Conservation (phyloP, 2,888 invertebrate species). For the Crocallis elinguaria region DNA sequence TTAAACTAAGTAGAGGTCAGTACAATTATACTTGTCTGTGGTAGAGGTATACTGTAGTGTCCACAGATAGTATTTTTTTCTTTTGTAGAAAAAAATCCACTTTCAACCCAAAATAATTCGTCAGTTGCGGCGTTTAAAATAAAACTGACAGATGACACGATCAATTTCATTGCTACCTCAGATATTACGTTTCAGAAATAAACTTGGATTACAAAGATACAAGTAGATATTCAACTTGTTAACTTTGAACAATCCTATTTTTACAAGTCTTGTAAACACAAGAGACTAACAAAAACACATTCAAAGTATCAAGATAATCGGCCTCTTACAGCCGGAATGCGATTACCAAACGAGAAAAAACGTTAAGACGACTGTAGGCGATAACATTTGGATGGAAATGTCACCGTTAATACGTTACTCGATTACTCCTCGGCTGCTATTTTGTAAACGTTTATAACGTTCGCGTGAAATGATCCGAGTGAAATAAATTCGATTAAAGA, state of each 20-base stretch:
- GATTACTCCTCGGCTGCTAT: conserved; percentile 13
- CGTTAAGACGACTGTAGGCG: conserved; percentile 21
- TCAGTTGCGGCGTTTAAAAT: too few species aligned
- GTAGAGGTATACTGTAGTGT: too few species aligned
- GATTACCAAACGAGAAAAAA: conserved; percentile 26
- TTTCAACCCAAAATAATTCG: too few species aligned
- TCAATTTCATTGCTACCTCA: too few species aligned
- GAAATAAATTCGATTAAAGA: conserved; percentile 17
- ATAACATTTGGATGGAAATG: conserved; percentile 28
- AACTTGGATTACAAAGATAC: background rate
- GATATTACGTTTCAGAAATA: too few species aligned
- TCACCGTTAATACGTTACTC: conserved; percentile 21
- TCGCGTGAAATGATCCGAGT: conserved; percentile 18
- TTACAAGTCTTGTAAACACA: conserved; percentile 8
- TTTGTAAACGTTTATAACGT: conserved; percentile 24
- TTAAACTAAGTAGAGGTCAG: too few species aligned
- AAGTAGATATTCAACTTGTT: background rate
- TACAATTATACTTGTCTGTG: too few species aligned
- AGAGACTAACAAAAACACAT: conserved; percentile 9
- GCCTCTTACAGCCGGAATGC: conserved; percentile 12
- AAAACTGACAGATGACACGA: too few species aligned
- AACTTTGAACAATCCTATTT: background rate
- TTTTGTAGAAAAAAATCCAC: too few species aligned
- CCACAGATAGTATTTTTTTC: too few species aligned
- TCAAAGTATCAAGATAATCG: conserved; percentile 23